Conservation (phyloP, 1,140 invertebrate genomes). For the Drosophila melanogaster region DNA sequence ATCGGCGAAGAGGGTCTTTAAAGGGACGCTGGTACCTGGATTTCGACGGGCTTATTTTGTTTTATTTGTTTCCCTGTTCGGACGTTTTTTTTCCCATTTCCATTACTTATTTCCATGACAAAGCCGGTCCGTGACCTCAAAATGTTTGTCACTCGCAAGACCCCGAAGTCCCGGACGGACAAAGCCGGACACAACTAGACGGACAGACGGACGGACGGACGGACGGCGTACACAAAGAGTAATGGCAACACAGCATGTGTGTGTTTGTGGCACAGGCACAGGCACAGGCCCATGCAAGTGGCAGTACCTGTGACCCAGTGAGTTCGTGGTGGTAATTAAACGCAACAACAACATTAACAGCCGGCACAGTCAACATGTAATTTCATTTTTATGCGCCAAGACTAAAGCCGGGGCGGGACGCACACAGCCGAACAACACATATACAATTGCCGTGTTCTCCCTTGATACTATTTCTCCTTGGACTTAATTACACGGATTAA, state of each 20-base stretch:
- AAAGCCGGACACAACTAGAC: slow-evolving; percentile 5
- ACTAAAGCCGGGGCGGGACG: slow-evolving; percentile 38
- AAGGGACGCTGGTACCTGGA: slow-evolving; percentile 29
- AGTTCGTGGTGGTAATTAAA: slow-evolving; percentile 69
- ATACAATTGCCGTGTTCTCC: slow-evolving; percentile 28
- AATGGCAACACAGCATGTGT: slow-evolving; percentile 28
- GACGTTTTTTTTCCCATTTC: slow-evolving; percentile 31
- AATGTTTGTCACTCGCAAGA: slow-evolving; percentile 53
- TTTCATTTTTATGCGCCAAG: slow-evolving; percentile 58
- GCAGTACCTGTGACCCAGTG: slow-evolving; percentile 17
- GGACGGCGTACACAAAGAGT: slow-evolving; percentile 37
- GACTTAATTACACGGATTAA: slow-evolving; percentile 83
- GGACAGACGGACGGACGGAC: slow-evolving; percentile 6
- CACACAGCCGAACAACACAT: slow-evolving; percentile 21
- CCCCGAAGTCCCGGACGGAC: slow-evolving; percentile 24
- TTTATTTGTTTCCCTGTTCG: slow-evolving; percentile 41
- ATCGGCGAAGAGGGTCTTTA: slow-evolving; percentile 11
- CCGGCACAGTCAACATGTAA: slow-evolving; percentile 63
- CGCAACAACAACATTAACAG: slow-evolving; percentile 54
- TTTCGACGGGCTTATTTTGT: slow-evolving; percentile 17
- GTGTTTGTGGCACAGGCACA: neutral
- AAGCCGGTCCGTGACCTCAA: slow-evolving; percentile 73
- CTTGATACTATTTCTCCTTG: slow-evolving; percentile 64
- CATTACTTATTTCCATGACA: slow-evolving; percentile 59
- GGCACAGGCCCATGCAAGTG: slow-evolving; percentile 25